Conservation (phyloP, 2,113 vertebrate species). For the Pygoscelis antarcticus region DNA sequence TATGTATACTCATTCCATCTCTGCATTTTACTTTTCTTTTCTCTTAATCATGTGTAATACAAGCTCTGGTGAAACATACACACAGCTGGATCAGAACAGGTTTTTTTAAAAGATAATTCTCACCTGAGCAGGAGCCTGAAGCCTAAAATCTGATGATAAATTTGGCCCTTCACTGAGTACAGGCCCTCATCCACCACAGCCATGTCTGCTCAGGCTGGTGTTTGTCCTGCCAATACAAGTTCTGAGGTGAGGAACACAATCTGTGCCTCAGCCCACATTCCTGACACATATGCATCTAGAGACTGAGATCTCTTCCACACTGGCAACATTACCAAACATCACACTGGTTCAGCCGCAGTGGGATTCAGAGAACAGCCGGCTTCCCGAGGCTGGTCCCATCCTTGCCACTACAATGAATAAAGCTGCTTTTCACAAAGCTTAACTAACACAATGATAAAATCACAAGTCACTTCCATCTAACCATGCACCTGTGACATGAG, state of each 20-base stretch:
- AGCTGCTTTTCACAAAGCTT: not conserved
- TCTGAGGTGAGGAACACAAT: constrained; percentile 48
- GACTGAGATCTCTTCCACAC: not conserved
- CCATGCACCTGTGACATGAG: not conserved
- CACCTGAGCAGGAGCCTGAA: not conserved
- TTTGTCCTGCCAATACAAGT: constrained; percentile 31
- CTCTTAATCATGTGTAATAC: not conserved
- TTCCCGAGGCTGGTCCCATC: not conserved
- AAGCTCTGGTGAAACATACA: not conserved
- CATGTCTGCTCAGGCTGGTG: constrained; percentile 14
- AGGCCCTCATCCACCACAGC: not conserved
- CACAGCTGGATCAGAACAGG: not conserved
- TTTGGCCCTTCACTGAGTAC: not conserved
- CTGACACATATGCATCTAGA: not conserved
- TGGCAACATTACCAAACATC: not conserved
- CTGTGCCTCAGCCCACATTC: constrained; percentile 30
- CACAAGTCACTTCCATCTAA: not conserved
- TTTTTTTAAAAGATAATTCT: not conserved
- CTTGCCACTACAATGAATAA: not conserved
- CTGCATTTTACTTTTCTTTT: not conserved
- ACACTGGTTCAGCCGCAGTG: not conserved
- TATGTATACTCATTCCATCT: not conserved
- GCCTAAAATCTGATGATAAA: not conserved
- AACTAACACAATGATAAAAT: not conserved
- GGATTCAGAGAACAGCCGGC: not conserved